Evolutionary conservation across 1,140 invertebrate genomes (phyloP), one percentile per base, ranked within the genome.

Genomic region (Pseudomyrmex sp.): DNA sequence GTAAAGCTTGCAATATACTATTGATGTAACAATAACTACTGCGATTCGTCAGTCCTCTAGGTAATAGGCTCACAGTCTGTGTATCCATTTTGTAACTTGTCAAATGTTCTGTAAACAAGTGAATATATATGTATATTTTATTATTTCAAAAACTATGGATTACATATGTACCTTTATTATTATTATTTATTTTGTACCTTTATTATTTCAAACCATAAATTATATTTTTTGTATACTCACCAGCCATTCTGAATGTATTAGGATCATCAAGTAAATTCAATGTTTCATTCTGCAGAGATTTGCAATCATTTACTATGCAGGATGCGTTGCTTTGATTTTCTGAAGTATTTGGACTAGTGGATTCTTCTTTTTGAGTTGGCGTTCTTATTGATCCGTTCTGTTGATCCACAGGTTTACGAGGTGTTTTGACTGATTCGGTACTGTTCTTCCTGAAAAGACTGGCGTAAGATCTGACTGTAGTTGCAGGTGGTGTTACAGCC

Each of bases 21-120:
- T 99, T 99, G 44, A 99, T 98, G 91, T 99, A 99, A 94, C 98
- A 99, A 94, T 98, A 99, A 95, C 99, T 99, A 66, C 97, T 98
- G 70, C 97, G 96, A 94, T 99, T 99, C 54, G 96, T 97, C 15
- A 99, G 95, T 10, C 98, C 98, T 73, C 98, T 96, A 0, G 98
- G 98, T 90, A 97, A 95, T 18, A 99, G 93, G 74, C 96, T 96
- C 15, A 97, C 95, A 1, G 96, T 95, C 72, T 96, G 95, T 92
- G 97, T 96, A 89, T 98, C 97, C 88, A 97, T 95, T 88, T 96
- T 95, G 91, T 97, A 97, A 86, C 95, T 96, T 0, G 95, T 92
- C 74, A 98, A 93, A 93, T 96, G 97, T 92, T 97, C 97, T 96
- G 94, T 89, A 95, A 96, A 91, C 86, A 87, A 85, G 18, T 46